These are phyloP conservation scores for Poecilia gillii DNA, from an alignment of 2,797 vertebrate species.

Conservation along the genomic window DNA sequence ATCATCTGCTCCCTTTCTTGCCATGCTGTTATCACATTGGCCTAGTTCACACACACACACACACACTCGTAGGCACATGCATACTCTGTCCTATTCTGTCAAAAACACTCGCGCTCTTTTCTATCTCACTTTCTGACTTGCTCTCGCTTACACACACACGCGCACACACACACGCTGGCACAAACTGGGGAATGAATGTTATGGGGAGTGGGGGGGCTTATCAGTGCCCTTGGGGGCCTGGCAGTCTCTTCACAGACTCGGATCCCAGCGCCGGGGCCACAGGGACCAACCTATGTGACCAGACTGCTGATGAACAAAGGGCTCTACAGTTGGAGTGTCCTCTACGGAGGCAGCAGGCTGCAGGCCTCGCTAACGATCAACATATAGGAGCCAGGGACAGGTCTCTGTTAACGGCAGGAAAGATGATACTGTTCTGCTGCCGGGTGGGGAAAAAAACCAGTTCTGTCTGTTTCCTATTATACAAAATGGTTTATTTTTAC, in stretches of 20 bases:
- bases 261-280: constrained; percentile 66
- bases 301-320: constrained; percentile 65
- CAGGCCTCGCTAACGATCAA: constrained; percentile 49
- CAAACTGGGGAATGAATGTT: constrained; percentile 70
- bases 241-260: constrained; percentile 76
- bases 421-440: background rate
- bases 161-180: constrained; percentile 21
- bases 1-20: constrained; percentile 68
- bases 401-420: constrained; percentile 17
- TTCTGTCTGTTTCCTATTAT: background rate
- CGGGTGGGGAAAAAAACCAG: background rate
- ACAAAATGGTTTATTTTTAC: background rate
- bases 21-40: constrained; percentile 74
- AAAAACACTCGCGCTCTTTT: constrained; percentile 44
- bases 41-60: constrained; percentile 70
- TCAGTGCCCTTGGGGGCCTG: constrained; percentile 73
- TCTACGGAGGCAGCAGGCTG: constrained; percentile 45
- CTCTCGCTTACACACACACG: constrained; percentile 19
- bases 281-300: constrained; percentile 74
- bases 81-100: constrained; percentile 51
- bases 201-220: constrained; percentile 67
- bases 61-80: constrained; percentile 49
- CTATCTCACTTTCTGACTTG: constrained; percentile 43
- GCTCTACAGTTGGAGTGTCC: constrained; percentile 37
- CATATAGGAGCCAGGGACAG: constrained; percentile 17